Base-by-base conservation (phyloP, 2,797 vertebrate species). In the Halcyon chelicuti region DNA sequence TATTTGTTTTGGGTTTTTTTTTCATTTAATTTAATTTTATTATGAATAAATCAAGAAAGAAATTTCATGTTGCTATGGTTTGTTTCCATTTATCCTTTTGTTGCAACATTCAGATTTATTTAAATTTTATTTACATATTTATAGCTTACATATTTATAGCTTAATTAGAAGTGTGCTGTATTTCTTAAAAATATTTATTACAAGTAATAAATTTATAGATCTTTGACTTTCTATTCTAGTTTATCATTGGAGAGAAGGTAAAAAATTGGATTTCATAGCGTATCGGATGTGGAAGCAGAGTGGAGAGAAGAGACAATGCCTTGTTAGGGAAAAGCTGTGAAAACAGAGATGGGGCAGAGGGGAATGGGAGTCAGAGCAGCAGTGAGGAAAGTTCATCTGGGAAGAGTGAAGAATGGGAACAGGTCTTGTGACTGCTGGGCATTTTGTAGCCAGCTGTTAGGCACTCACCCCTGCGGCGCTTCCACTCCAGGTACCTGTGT, bases 91-190 rank as follows among this genome's bases (percentile, higher is more conserved):
- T 93, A 90, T 71, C 29, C 10, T 72, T n/a, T 71, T 70, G 42
- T 73, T 79, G 7, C 13, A 74, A 25, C 33, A 60, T 42, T 66
- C 39, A 51, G 9, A 35, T 70, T 66, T 87, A 33, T 57, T 85
- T 89, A 71, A 51, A 77, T 91, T 93, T 87, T 3, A 14, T 82
- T 78, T 71, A 52, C 85, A n/a, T 94, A 63, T 82, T 82, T 85
- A 78, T 87, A 74, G 16, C 12, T 73, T 89, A 68, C 85, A n/a
- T 94, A 63, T 82, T 82, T 85, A 78, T 87, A 74, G 16, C 12
- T 73, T 89, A 68, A 74, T 91, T 85, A 70, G 14, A 82, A 63
- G 7, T 10, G 5, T 49, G 28, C 37, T 73, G 1, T 76, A 70
- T 82, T 85, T 95, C 49, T 91, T 82, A 62, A 81, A 72, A 90